These are phyloP conservation scores for Synodontis membranacea DNA, from an alignment of 2,113 vertebrate genomes.

Conservation along the genomic window DNA sequence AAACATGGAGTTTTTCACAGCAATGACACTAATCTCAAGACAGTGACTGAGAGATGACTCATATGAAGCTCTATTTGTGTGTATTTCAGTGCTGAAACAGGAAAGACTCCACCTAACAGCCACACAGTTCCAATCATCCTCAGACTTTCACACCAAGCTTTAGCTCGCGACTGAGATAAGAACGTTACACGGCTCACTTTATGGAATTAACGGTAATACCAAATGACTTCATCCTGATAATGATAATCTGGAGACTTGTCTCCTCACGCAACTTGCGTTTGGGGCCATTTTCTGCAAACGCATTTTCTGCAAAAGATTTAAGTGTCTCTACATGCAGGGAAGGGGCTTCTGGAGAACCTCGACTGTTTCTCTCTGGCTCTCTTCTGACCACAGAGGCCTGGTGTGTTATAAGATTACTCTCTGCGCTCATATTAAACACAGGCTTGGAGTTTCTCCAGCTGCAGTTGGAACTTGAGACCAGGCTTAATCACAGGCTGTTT, in stretches of 20 bases:
- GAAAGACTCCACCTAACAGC: slow-evolving; percentile 26
- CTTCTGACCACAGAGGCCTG: slow-evolving; percentile 17
- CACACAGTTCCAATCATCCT: background rate
- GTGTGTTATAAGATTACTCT: slow-evolving; percentile 17
- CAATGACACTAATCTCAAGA: background rate
- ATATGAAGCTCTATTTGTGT: slow-evolving; percentile 11
- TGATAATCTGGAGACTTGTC: slow-evolving; percentile 32
- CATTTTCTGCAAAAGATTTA: slow-evolving; percentile 24
- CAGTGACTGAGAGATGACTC: slow-evolving; percentile 12
- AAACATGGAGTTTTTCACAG: background rate
- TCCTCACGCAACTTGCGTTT: background rate
- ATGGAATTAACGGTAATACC: slow-evolving; percentile 20
- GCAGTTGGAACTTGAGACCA: slow-evolving; percentile 27
- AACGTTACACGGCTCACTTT: slow-evolving; percentile 18
- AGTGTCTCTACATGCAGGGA: slow-evolving; percentile 18
- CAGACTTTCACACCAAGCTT: slow-evolving; percentile 6
- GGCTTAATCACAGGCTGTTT: background rate
- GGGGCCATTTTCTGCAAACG: background rate
- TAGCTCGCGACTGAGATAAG: slow-evolving; percentile 10
- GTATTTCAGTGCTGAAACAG: background rate
- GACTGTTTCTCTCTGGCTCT: slow-evolving; percentile 14
- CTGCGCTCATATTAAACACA: slow-evolving; percentile 21
- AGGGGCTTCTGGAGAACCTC: slow-evolving; percentile 10
- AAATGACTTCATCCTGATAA: slow-evolving; percentile 38
- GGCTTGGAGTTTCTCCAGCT: slow-evolving; percentile 21